Evolutionary conservation across 2,888 invertebrate genomes (phyloP).

Genomic region (Vesta saturnalis): DNA sequence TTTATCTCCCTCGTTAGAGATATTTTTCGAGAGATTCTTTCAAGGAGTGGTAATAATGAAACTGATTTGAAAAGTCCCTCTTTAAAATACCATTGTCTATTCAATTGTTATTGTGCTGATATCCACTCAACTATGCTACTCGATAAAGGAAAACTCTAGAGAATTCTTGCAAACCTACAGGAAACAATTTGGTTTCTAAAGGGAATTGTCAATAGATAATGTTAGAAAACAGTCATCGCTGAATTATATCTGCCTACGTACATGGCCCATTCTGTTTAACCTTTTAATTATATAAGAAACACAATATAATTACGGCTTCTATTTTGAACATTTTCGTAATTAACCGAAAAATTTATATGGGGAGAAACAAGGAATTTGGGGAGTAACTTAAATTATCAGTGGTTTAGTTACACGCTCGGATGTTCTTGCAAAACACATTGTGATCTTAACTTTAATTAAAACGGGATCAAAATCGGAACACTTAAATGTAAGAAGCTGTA

Average conservation of each 20-base stretch:
- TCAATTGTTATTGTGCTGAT: conserved; percentile 5
- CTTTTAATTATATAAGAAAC: conserved; percentile 19
- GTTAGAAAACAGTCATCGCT: conserved; percentile 32
- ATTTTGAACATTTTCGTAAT: not conserved
- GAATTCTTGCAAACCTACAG: conserved; percentile 3
- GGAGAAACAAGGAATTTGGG: not conserved
- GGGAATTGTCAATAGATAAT: conserved; percentile 30
- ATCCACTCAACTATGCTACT: not conserved
- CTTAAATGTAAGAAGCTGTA: conserved; percentile 32
- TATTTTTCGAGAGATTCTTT: conserved; percentile 2
- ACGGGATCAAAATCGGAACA: conserved; percentile 34
- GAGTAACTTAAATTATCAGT: not conserved
- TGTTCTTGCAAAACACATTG: conserved; percentile 26
- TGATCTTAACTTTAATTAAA: conserved; percentile 36
- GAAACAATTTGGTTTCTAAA: conserved; percentile 17
- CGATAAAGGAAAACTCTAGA: conserved; percentile 3
- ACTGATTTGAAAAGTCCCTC: not conserved
- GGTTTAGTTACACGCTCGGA: conserved; percentile 9
- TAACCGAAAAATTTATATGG: not conserved
- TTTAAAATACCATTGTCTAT: not conserved
- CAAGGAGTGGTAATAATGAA: not conserved
- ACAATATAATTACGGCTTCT: not conserved
- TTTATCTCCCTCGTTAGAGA: not conserved
- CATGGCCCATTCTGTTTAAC: conserved; percentile 19
- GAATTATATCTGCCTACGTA: conserved; percentile 25